Conservation (phyloP, 2,888 invertebrate species). For the Rhagophthalmus giganteus region DNA sequence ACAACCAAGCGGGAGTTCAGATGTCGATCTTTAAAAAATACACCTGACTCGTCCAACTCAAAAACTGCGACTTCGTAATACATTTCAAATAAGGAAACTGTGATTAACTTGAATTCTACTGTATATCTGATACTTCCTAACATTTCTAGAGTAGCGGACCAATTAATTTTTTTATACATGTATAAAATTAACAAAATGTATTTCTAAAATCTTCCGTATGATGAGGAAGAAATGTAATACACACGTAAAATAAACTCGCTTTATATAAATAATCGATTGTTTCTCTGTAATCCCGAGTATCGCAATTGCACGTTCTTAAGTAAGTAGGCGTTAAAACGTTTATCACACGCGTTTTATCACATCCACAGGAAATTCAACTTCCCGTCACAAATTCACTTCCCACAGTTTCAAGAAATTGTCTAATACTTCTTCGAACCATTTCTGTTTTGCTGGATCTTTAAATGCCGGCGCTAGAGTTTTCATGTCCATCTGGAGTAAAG, state of each 20-base stretch:
- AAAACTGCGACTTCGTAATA: slow-evolving; percentile 3
- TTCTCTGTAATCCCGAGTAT: slow-evolving; percentile 24
- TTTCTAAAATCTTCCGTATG: slow-evolving; percentile 17
- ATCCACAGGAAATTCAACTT: slow-evolving; percentile 29
- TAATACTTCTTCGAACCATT: slow-evolving; percentile 86
- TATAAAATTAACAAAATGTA: slow-evolving; percentile 17
- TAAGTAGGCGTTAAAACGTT: slow-evolving; percentile 24
- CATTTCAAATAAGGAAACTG: slow-evolving; percentile 8
- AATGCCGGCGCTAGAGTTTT: slow-evolving; percentile 79
- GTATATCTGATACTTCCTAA: slow-evolving; percentile 13
- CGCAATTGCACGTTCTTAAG: slow-evolving; percentile 18
- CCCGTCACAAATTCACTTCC: slow-evolving; percentile 81
- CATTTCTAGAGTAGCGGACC: slow-evolving; percentile 34
- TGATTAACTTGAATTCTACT: slow-evolving; percentile 9
- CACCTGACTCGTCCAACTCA: slow-evolving; percentile 48
- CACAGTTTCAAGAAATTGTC: slow-evolving; percentile 88
- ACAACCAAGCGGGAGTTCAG: slow-evolving; percentile 67
- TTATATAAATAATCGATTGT: slow-evolving; percentile 20
- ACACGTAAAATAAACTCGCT: slow-evolving; percentile 19
- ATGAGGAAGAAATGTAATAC: slow-evolving; percentile 19
- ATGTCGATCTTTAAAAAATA: slow-evolving; percentile 69
- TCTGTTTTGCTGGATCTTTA: slow-evolving; percentile 70
- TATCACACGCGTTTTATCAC: slow-evolving; percentile 41
- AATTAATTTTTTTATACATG: slow-evolving; percentile 25
- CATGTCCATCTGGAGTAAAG: slow-evolving; percentile 79